A percentile compares a stretch with the other conserved stretches of the same genome.
Evolutionary conservation across 2,113 vertebrate species (phyloP).

Genomic region (Piprites chloris): DNA sequence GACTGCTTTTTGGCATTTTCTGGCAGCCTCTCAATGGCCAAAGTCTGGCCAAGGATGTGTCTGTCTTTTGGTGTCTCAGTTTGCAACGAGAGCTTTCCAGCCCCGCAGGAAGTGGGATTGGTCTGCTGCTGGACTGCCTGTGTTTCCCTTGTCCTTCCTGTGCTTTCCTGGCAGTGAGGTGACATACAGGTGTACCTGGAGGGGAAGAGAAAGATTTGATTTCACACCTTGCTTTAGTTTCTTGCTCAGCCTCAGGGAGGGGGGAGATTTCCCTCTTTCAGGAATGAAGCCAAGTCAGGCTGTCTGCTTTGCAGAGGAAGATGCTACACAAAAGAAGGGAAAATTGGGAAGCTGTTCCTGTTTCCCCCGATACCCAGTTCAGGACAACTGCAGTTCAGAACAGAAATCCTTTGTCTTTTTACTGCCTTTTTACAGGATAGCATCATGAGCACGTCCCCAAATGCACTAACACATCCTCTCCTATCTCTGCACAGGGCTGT

Average conservation of each 20-base stretch:
- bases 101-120: neutral
- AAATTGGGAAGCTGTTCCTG: neutral
- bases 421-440: neutral
- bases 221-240: neutral
- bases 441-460: neutral
- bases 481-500: constrained; percentile 67
- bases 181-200: neutral
- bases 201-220: neutral
- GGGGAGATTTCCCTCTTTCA: neutral
- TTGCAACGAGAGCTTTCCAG: neutral
- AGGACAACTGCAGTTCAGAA: neutral
- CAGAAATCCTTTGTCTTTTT: neutral
- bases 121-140: neutral
- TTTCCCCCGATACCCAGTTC: neutral
- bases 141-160: neutral
- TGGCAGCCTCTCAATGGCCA: neutral
- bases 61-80: neutral
- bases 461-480: neutral
- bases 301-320: neutral
- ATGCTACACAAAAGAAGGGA: neutral
- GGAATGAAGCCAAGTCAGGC: neutral
- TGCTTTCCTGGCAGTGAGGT: neutral
- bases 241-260: neutral
- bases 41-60: constrained; percentile 21
- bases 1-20: neutral